Conservation (phyloP, 2,113 vertebrate species). For the Petrocephalus microphthalmus region DNA sequence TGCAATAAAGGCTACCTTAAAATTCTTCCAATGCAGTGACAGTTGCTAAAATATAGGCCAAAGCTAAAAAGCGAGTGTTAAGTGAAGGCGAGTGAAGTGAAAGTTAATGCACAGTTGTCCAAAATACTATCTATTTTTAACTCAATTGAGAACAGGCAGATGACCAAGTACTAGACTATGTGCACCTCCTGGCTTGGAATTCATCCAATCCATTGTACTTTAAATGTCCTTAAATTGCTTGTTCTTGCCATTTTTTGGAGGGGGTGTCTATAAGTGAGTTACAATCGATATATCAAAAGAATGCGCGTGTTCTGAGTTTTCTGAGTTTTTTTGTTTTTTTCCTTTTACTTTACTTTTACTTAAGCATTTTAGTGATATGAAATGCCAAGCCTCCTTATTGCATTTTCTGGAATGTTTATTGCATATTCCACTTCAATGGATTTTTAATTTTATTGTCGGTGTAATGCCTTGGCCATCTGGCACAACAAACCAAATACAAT, state of each 20-base stretch:
- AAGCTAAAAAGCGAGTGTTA: no score
- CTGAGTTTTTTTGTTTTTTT: not conserved
- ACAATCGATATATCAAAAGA: not conserved
- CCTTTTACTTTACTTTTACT: not conserved
- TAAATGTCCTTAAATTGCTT: not conserved
- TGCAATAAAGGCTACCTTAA: not conserved
- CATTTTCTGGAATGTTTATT: not conserved
- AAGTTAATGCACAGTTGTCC: not conserved
- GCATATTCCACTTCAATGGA: not conserved
- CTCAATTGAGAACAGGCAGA: not conserved
- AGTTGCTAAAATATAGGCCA: constrained; percentile 8
- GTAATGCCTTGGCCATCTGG: not conserved
- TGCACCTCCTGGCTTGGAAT: not conserved
- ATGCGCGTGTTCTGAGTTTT: not conserved
- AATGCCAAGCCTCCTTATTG: not conserved
- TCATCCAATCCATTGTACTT: not conserved
- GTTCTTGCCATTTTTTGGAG: not conserved
- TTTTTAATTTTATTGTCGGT: not conserved
- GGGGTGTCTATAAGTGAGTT: not conserved
- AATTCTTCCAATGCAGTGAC: not conserved
- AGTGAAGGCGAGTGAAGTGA: no score
- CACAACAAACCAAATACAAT: not conserved
- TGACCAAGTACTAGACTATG: not conserved
- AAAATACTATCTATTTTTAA: not conserved
- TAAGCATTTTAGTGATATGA: not conserved